Conservation (phyloP, 2,888 invertebrate genomes). For the Pterostichus madidus region DNA sequence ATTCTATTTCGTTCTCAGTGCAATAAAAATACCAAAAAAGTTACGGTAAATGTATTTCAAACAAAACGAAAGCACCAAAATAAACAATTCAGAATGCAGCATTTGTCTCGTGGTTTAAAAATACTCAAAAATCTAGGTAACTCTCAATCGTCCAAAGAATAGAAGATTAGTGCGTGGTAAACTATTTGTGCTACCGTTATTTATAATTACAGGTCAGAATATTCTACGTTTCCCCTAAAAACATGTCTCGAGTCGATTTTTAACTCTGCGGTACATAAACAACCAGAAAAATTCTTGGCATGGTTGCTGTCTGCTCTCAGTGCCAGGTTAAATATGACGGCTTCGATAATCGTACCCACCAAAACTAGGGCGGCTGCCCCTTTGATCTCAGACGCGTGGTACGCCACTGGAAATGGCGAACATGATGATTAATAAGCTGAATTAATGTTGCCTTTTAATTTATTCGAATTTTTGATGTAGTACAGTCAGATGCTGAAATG, state of each 20-base stretch:
- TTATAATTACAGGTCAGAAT: constrained; percentile 54
- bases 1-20: too few species aligned
- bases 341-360: neutral
- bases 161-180: neutral
- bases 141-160: constrained; percentile 24
- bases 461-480: too few species aligned
- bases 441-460: neutral
- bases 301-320: neutral
- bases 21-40: neutral
- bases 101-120: constrained; percentile 17
- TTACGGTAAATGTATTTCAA: constrained; percentile 8
- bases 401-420: neutral
- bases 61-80: constrained; percentile 7
- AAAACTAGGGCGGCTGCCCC: neutral
- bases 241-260: constrained; percentile 23
- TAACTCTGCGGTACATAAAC: constrained; percentile 29
- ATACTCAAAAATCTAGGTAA: constrained; percentile 43
- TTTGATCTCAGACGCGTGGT: neutral
- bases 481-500: too few species aligned
- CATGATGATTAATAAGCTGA: neutral
- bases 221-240: constrained; percentile 47
- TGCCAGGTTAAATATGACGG: constrained; percentile 55
- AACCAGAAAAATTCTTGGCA: constrained; percentile 48
- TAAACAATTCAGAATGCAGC: constrained; percentile 18
- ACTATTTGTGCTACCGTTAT: constrained; percentile 39